Conservation (phyloP, 2,113 vertebrate genomes). For the Archocentrus centrarchus region DNA sequence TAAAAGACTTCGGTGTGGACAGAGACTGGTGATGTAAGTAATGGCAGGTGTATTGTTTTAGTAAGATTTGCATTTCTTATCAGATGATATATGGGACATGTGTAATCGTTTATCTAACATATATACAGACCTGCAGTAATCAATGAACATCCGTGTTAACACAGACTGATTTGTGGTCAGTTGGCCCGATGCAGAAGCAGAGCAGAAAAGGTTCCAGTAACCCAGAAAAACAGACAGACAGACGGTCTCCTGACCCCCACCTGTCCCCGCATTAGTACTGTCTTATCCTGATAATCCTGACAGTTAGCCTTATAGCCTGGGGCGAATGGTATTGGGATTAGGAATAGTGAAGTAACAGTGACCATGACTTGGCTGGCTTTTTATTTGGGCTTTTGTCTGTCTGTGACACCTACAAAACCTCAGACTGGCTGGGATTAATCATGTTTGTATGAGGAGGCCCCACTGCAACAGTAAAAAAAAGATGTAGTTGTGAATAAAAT, state of each 20-base stretch:
- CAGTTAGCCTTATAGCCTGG: conserved; percentile 25
- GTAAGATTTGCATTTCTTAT: background rate
- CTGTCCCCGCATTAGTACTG: conserved; percentile 31
- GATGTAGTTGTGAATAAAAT: too few relatives aligned
- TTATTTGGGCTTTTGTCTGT: conserved; percentile 9
- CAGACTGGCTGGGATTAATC: background rate
- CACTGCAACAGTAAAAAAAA: background rate
- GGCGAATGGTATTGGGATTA: conserved; percentile 54
- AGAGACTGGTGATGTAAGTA: background rate
- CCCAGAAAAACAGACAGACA: conserved; percentile 36
- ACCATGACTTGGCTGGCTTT: conserved; percentile 19
- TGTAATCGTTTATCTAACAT: background rate
- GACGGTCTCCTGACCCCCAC: conserved; percentile 34
- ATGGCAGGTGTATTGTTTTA: conserved; percentile 11
- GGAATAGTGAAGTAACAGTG: conserved; percentile 28
- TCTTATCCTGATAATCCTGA: conserved; percentile 64
- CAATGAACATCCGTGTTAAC: background rate
- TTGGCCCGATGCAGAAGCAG: background rate
- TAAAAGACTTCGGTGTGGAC: background rate
- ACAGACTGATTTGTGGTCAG: background rate
- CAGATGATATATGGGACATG: background rate
- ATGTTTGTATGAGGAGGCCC: background rate
- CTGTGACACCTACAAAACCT: background rate
- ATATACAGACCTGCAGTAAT: background rate
- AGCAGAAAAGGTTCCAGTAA: background rate